Evolutionary conservation across 2,113 vertebrate species (phyloP).

Genomic region (Gadus chalcogrammus): DNA sequence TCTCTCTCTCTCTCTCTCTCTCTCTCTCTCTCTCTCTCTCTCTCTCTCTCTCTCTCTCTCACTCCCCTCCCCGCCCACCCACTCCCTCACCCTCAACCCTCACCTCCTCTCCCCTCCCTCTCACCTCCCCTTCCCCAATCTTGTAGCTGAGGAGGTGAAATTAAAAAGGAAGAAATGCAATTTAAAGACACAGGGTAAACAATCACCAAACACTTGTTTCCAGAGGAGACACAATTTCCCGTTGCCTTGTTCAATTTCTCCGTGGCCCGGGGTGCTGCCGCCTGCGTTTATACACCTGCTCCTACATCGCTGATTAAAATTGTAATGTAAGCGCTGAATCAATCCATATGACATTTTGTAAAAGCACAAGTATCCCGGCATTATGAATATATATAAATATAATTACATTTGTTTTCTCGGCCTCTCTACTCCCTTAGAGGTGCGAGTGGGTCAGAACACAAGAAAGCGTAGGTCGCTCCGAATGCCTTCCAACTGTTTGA

Average conservation of each 20-base stretch:
- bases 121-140: conserved; percentile 33
- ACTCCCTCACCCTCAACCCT: conserved; percentile 7
- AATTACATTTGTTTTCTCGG: no score
- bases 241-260: conserved; percentile 81
- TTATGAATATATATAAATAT: conserved; percentile 66
- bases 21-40: no score
- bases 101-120: conserved; percentile 14
- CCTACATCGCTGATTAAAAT: conserved; percentile 83
- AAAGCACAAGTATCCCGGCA: conserved; percentile 70
- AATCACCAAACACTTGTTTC: conserved; percentile 83
- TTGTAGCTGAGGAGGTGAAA: conserved; percentile 68
- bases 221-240: conserved; percentile 79
- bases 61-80: background rate
- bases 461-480: conserved; percentile 34
- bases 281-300: conserved; percentile 77
- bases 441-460: conserved; percentile 49
- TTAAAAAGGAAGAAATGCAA: conserved; percentile 89
- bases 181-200: conserved; percentile 89
- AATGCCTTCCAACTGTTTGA: conserved; percentile 71
- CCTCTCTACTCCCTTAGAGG: conserved; percentile 42
- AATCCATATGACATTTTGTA: conserved; percentile 82
- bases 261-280: conserved; percentile 72
- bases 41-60: no score
- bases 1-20: no score
- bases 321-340: conserved; percentile 78